Conservation (phyloP, 2,888 invertebrate genomes). For the Amorpha juglandis region DNA sequence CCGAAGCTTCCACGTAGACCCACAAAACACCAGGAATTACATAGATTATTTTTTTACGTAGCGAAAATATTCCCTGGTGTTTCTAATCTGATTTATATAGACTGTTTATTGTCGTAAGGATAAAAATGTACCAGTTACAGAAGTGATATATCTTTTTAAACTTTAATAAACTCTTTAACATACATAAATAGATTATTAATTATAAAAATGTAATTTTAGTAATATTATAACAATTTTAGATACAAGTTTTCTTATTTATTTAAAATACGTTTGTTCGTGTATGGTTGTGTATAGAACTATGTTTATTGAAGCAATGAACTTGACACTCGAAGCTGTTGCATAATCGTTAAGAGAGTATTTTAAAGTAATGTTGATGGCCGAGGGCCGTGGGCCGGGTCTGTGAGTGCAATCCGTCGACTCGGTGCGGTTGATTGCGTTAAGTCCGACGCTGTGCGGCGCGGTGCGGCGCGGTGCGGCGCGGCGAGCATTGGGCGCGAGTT, state of each 20-base stretch:
- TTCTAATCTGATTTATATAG: neutral
- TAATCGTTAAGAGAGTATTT: slow-evolving; percentile 34
- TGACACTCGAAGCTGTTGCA: slow-evolving; percentile 24
- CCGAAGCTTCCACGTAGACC: slow-evolving; percentile 3
- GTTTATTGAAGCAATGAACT: slow-evolving; percentile 25
- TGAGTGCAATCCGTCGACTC: slow-evolving; percentile 55
- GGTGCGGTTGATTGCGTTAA: slow-evolving; percentile 70
- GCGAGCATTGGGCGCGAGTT: slow-evolving; percentile 57
- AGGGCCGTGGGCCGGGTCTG: slow-evolving; percentile 29
- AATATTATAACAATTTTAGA: neutral
- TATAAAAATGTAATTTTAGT: no score
- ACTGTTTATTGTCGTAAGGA: no score
- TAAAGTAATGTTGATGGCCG: slow-evolving; percentile 38
- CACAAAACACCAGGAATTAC: neutral
- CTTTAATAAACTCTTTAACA: no score
- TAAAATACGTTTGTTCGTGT: neutral
- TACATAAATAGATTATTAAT: neutral
- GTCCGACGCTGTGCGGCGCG: slow-evolving; percentile 50
- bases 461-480: no score
- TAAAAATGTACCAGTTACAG: no score
- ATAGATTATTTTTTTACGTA: slow-evolving; percentile 6
- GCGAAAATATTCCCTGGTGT: neutral
- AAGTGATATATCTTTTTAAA: no score
- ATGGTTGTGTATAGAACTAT: neutral
- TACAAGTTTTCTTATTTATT: neutral